Conservation (phyloP, 2,113 vertebrate species). For the Charina bottae region DNA sequence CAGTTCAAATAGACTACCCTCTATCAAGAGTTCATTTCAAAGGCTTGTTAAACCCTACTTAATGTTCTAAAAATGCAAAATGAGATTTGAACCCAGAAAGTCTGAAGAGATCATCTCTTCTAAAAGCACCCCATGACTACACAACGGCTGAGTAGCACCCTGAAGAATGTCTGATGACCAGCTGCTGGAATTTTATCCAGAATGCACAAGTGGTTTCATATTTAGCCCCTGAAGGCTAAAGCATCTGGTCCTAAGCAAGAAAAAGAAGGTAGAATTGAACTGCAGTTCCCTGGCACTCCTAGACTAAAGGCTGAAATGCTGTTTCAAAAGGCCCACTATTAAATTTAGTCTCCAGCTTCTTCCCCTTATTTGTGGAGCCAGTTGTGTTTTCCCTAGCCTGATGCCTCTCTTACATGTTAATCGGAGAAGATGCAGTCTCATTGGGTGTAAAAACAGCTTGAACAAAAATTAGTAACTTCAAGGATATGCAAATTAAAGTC, state of each 20-base stretch:
- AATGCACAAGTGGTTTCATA: slow-evolving; percentile 54
- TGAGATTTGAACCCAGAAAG: slow-evolving; percentile 62
- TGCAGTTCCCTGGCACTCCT: rapidly evolving
- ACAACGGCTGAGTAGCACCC: slow-evolving; percentile 67
- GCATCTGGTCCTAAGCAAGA: slow-evolving; percentile 50
- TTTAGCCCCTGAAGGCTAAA: slow-evolving; percentile 49
- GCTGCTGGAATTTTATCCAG: slow-evolving; percentile 69
- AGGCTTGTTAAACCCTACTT: slow-evolving; percentile 68
- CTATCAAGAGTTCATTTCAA: slow-evolving; percentile 74
- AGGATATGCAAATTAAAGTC: background rate
- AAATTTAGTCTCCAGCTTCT: background rate
- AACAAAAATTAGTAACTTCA: background rate
- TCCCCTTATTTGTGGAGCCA: background rate
- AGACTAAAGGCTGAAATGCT: background rate
- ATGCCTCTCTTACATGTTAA: background rate
- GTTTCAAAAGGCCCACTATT: slow-evolving; percentile 32
- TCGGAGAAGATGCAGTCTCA: background rate
- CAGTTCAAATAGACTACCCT: slow-evolving; percentile 49
- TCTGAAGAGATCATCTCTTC: slow-evolving; percentile 56
- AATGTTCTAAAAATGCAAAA: slow-evolving; percentile 65
- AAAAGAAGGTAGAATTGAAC: slow-evolving; percentile 18
- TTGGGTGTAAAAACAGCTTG: background rate
- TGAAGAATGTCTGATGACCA: slow-evolving; percentile 54
- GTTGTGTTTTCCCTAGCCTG: background rate
- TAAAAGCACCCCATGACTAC: slow-evolving; percentile 67